phyloP scores from a whole-genome alignment of 2,797 vertebrate species.

The Darevskia mixta region DNA sequence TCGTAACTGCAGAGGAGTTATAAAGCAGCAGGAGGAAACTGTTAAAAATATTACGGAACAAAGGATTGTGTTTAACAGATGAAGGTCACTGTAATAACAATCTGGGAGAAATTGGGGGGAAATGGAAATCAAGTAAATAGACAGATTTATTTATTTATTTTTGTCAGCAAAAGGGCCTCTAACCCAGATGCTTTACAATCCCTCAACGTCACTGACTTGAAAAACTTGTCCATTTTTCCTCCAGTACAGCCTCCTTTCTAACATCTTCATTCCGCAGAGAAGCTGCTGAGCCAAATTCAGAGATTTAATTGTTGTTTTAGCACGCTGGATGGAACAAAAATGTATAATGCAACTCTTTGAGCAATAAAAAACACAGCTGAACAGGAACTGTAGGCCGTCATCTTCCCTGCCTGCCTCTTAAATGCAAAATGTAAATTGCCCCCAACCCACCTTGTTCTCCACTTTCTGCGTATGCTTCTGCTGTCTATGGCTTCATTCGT shows the following conservation, averaged over 20 bases:
- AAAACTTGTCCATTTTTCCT: slow-evolving; percentile 3
- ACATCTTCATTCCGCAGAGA: neutral
- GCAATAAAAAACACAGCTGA: neutral
- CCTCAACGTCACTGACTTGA: neutral
- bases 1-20: slow-evolving; percentile 8
- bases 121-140: neutral
- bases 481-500: neutral
- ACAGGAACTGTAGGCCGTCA: neutral
- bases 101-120: neutral
- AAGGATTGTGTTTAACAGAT: neutral
- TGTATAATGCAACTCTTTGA: neutral
- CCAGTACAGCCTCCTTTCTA: neutral
- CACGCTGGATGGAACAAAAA: neutral
- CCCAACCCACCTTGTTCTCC: neutral
- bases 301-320: slow-evolving; percentile 11
- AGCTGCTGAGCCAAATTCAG: neutral
- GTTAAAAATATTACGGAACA: neutral
- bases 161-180: slow-evolving; percentile 2
- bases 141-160: neutral
- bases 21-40: neutral
- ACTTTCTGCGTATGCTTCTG: neutral
- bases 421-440: neutral
- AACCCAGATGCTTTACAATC: slow-evolving; percentile 17
- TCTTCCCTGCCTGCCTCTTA: neutral
- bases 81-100: slow-evolving; percentile 28